Percentiles rank a stretch among this genome's conserved stretches.
Conservation (phyloP, 1,140 invertebrate genomes). For the Wiebesia pumilae region DNA sequence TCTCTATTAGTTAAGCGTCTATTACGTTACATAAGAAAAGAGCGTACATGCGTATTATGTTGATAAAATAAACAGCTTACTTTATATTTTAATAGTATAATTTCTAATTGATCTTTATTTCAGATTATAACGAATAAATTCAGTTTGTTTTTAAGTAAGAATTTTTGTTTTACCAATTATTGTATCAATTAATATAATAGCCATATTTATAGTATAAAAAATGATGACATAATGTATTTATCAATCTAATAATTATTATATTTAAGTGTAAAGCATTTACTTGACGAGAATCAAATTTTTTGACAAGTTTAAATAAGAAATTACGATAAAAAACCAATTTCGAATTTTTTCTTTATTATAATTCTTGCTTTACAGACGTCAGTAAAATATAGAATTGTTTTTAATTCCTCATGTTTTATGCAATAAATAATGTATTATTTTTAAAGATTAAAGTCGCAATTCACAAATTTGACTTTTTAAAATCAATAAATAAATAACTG, state of each 20-base stretch:
- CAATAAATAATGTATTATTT: neutral
- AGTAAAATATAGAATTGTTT: neutral
- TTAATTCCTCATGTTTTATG: neutral
- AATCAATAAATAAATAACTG: neutral
- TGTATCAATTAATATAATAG: neutral
- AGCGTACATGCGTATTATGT: neutral
- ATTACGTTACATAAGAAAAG: neutral
- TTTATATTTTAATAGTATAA: neutral
- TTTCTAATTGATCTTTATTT: too few relatives aligned
- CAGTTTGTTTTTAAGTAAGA: neutral
- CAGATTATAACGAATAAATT: neutral
- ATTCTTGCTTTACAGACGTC: neutral
- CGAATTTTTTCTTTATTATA: neutral
- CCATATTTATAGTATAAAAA: neutral
- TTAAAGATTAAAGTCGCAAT: neutral
- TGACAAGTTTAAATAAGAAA: neutral
- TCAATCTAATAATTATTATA: neutral
- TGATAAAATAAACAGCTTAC: neutral
- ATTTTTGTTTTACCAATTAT: neutral
- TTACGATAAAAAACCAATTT: neutral
- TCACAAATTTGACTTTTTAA: neutral
- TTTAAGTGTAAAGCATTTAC: neutral
- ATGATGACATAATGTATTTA: neutral
- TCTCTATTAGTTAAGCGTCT: neutral
- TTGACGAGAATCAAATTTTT: neutral